Base-by-base conservation (phyloP, 2,888 invertebrate genomes). In the Ennomos erosarius region DNA sequence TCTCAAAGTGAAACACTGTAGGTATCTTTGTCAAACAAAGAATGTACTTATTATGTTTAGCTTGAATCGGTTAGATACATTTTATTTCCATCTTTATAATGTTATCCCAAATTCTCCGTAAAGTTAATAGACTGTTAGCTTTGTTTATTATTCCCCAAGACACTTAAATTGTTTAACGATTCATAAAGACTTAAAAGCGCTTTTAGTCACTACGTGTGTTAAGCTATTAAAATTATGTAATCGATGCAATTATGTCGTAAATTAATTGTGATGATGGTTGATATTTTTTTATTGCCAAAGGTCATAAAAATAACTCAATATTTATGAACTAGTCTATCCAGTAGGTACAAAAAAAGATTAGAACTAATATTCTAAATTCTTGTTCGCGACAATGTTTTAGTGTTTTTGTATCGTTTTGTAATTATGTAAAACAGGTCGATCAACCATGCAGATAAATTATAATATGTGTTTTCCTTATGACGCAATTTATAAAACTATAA, bases 261-360 rank as follows among this genome's bases (percentile, higher is more conserved):
- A 66, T 68, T 65, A 56, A 51, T 65, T 59, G 59, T 47, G 44
- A 51, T 62, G 66, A 61, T 35, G 55, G 55, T 53, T 49, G 43
- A 61, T 62, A 57, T 59, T 68, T 59, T 55, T 54, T 40, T 50
- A 11, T 38, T 59, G 64, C 57, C 16, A 62, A 35, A n/a, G 8
- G 34, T 64, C 57, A 54, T 58, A 58, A 52, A 16, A 55, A 60
- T 65, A 49, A 59, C 26, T 26, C 43, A 51, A 33, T 54, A 47
- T 47, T 54, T 42, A 55, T 40, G 8, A 54, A 54, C 46, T 39
- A 34, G 45, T 50, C 9, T n/a, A 35, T 50, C 12, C 11, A n/a
- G 38, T 50, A 10, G 11, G 38, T 50, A 10, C 12, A n/a, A 9
- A 35, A 26, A 8, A 12, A 34, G 11, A 34, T 33, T 10, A 1